Conservation (phyloP, 2,888 invertebrate species). For the Linnaemya vulpina region DNA sequence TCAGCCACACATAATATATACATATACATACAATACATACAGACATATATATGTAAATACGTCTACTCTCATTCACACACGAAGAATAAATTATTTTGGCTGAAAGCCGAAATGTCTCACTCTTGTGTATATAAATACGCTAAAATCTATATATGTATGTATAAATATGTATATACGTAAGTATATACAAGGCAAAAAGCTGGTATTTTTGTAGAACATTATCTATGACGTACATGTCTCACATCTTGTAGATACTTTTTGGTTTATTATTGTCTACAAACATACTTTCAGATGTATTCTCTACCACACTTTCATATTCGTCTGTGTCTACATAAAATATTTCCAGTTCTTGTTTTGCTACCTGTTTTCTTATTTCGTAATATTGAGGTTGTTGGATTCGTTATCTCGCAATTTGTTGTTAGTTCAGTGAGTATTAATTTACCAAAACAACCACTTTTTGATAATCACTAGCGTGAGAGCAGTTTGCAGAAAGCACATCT, state of each 20-base stretch:
- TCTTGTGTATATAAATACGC: background rate
- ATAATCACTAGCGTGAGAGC: constrained; percentile 14
- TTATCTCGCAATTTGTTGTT: constrained; percentile 31
- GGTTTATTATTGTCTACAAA: background rate
- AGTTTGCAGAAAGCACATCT: constrained; percentile 46
- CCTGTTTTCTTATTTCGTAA: constrained; percentile 49
- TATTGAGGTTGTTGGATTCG: background rate
- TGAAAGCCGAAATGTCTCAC: constrained; percentile 29
- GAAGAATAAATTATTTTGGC: constrained; percentile 8
- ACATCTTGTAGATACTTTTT: constrained; percentile 25
- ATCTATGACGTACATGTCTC: background rate
- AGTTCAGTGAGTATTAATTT: constrained; percentile 18
- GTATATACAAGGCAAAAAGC: background rate
- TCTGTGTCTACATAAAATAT: background rate
- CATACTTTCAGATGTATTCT: background rate
- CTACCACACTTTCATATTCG: too few relatives aligned
- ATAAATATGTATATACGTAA: background rate
- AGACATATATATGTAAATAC: background rate
- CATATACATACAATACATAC: background rate
- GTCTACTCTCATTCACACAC: background rate
- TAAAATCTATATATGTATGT: background rate
- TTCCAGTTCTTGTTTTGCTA: constrained; percentile 66
- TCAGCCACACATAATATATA: too few relatives aligned
- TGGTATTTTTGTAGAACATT: background rate
- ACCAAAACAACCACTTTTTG: constrained; percentile 54